Percentiles rank a stretch among this genome's conserved stretches.
Evolutionary conservation across 2,888 invertebrate species (phyloP).

Genomic region (Junonia oenone): DNA sequence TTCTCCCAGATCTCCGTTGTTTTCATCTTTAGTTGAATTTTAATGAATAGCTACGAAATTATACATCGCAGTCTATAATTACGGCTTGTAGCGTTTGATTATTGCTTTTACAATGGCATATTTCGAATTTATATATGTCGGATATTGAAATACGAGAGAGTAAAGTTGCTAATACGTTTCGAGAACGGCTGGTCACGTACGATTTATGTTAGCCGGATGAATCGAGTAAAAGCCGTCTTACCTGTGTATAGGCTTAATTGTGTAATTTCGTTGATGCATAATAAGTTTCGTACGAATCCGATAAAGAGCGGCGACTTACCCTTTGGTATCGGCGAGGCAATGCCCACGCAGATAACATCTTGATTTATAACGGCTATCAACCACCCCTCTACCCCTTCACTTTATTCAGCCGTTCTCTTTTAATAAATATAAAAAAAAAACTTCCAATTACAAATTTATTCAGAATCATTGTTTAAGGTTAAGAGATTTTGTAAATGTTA

Average conservation of each 20-base stretch:
- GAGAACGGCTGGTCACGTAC: neutral
- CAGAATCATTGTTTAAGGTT: neutral
- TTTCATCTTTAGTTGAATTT: constrained; percentile 75
- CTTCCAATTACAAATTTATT: neutral
- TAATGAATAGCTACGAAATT: constrained; percentile 74
- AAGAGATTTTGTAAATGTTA: too few relatives aligned
- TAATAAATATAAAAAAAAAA: constrained; percentile 3
- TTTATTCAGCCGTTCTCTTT: constrained; percentile 10
- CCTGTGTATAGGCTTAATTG: constrained; percentile 14
- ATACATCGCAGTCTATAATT: constrained; percentile 66
- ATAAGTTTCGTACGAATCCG: constrained; percentile 28
- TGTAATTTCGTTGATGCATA: constrained; percentile 8
- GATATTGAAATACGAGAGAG: constrained; percentile 26
- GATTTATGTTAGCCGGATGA: constrained; percentile 1
- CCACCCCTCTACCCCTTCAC: constrained; percentile 35
- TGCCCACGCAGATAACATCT: constrained; percentile 71
- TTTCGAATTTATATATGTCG: constrained; percentile 38
- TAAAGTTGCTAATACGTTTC: constrained; percentile 17
- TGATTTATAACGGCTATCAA: constrained; percentile 71
- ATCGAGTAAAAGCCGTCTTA: constrained; percentile 4
- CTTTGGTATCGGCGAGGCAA: constrained; percentile 60
- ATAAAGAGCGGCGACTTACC: constrained; percentile 52
- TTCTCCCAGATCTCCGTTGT: constrained; percentile 59
- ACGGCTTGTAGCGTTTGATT: constrained; percentile 62
- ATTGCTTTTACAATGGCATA: constrained; percentile 62